Evolutionary conservation across 2,113 vertebrate genomes (phyloP).

Genomic region (Bolborhynchus lineola): DNA sequence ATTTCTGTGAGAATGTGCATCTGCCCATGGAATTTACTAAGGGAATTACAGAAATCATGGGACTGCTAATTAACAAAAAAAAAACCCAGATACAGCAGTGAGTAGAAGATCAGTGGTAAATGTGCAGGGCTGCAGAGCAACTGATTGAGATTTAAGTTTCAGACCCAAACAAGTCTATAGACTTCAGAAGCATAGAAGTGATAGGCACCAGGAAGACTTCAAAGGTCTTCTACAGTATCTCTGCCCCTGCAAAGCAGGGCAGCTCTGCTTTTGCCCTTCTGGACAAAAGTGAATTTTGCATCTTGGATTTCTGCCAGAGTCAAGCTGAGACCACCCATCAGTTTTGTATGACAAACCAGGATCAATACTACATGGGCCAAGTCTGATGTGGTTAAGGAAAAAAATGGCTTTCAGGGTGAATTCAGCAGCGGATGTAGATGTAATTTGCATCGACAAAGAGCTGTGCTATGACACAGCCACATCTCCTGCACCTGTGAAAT

Average conservation of each 20-base stretch:
- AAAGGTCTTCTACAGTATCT: not conserved
- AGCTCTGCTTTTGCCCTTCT: not conserved
- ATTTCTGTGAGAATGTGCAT: not conserved
- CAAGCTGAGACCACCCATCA: not conserved
- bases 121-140: not conserved
- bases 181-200: not conserved
- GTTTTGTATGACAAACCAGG: rapidly evolving
- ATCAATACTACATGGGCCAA: not conserved
- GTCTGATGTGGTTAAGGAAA: not conserved
- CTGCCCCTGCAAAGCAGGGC: not conserved
- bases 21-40: not conserved
- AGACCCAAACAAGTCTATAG: not conserved
- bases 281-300: not conserved
- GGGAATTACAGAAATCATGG: not conserved
- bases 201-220: not conserved
- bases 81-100: not conserved
- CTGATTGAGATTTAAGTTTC: not conserved
- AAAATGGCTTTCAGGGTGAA: not conserved
- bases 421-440: not conserved
- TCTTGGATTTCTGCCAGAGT: not conserved
- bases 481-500: not conserved
- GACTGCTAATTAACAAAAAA: not conserved
- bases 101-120: not conserved
- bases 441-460: not conserved
- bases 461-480: not conserved